These are phyloP conservation scores for Ptyas mucosa DNA, from an alignment of 2,113 vertebrate species.

Conservation along the genomic window DNA sequence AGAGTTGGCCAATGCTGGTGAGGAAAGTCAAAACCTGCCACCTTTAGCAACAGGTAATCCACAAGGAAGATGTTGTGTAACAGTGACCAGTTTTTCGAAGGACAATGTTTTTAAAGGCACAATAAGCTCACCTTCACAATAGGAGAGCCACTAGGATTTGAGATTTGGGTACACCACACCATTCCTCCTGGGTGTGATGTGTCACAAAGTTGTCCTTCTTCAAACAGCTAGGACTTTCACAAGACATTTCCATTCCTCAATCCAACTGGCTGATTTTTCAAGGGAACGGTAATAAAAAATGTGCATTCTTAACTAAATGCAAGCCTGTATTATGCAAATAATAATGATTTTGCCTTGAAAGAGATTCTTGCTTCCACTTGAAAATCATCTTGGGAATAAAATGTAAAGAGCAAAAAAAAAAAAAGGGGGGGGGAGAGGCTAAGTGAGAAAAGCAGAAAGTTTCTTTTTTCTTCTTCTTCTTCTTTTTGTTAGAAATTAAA, in stretches of 20 bases:
- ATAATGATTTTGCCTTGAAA: slow-evolving; percentile 32
- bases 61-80: background rate
- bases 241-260: background rate
- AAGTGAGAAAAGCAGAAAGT: background rate
- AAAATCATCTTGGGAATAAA: slow-evolving; percentile 8
- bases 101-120: background rate
- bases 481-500: background rate
- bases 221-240: slow-evolving; percentile 7
- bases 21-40: too few species aligned
- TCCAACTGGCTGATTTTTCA: slow-evolving; percentile 41
- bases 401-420: background rate
- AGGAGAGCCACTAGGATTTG: background rate
- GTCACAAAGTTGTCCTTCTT: slow-evolving; percentile 6
- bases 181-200: background rate
- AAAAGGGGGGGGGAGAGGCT: background rate
- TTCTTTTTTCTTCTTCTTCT: background rate
- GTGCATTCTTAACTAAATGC: slow-evolving; percentile 41
- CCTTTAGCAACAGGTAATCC: background rate
- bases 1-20: too few species aligned
- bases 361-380: slow-evolving; percentile 9
- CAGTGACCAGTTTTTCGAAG: background rate
- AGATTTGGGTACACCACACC: slow-evolving; percentile 1
- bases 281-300: slow-evolving; percentile 43
- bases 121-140: background rate
- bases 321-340: slow-evolving; percentile 46